Conservation (phyloP, 2,888 invertebrate genomes). For the Neelides folsomi region DNA sequence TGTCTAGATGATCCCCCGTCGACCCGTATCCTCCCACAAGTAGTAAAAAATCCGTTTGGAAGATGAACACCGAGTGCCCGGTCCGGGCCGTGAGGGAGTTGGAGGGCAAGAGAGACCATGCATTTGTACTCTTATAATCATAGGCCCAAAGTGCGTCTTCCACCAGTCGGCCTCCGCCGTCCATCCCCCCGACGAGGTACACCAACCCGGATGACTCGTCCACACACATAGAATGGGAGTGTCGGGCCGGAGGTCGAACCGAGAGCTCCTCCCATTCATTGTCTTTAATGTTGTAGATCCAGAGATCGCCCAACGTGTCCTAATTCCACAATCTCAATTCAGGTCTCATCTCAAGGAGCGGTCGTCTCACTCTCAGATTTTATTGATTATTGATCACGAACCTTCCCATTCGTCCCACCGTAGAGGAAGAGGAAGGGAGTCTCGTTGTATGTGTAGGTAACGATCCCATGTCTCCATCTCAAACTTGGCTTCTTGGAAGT, state of each 20-base stretch:
- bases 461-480: slow-evolving; percentile 27
- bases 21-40: slow-evolving; percentile 29
- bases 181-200: slow-evolving; percentile 24
- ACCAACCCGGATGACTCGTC: slow-evolving; percentile 11
- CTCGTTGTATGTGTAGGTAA: background rate
- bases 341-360: background rate
- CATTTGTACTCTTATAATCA: slow-evolving; percentile 2
- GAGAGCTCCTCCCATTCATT: slow-evolving; percentile 14
- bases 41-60: slow-evolving; percentile 12
- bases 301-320: slow-evolving; percentile 21
- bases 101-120: background rate
- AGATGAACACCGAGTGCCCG: slow-evolving; percentile 17
- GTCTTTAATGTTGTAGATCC: slow-evolving; percentile 19
- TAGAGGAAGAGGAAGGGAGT: slow-evolving; percentile 16
- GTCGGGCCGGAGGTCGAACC: slow-evolving; percentile 15
- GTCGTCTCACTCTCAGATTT: background rate
- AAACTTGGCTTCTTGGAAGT: slow-evolving; percentile 5
- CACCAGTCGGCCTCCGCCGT: slow-evolving; percentile 10
- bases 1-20: background rate
- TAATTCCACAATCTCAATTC: slow-evolving; percentile 2
- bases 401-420: slow-evolving; percentile 23
- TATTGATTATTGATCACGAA: slow-evolving; percentile 2
- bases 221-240: slow-evolving; percentile 19
- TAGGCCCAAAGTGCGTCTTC: slow-evolving; percentile 23
- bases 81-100: slow-evolving; percentile 13